Evolutionary conservation across 2,113 vertebrate species (phyloP).

Genomic region (Ptychochromis oligacanthus): DNA sequence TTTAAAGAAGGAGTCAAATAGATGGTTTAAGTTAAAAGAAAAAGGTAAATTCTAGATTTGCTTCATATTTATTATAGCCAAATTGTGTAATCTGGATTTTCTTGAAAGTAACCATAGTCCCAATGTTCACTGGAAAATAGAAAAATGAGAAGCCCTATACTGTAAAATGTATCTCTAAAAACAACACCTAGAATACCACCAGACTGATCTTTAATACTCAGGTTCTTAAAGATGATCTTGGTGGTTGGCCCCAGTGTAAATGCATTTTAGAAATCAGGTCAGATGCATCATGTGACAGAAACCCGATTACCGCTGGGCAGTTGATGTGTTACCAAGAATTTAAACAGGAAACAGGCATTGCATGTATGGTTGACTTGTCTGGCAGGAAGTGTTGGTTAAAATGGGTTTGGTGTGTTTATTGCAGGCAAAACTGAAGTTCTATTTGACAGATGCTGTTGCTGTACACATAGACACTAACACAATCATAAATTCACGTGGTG

Average conservation of each 20-base stretch:
- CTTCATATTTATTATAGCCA: too few species aligned
- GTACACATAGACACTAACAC: neutral
- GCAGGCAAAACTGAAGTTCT: neutral
- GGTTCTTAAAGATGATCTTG: neutral
- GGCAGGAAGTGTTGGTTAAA: neutral
- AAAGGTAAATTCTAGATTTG: too few species aligned
- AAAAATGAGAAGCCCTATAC: too few species aligned
- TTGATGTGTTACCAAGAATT: neutral
- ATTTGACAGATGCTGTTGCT: neutral
- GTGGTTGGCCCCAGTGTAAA: neutral
- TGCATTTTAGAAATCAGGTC: neutral
- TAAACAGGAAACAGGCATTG: neutral
- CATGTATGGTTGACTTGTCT: neutral
- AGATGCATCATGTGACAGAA: neutral
- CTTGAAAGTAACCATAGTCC: too few species aligned
- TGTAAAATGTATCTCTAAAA: too few species aligned
- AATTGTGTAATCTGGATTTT: too few species aligned
- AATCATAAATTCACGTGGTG: neutral
- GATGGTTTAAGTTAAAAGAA: too few species aligned
- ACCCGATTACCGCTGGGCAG: neutral
- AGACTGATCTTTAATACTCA: too few species aligned
- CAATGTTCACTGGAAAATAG: too few species aligned
- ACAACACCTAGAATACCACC: too few species aligned
- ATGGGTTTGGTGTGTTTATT: neutral
- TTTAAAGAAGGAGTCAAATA: too few species aligned